Percentiles rank a stretch among this genome's conserved stretches.
phyloP scores from a whole-genome alignment of 2,797 vertebrate species.

The Dermochelys coriacea region DNA sequence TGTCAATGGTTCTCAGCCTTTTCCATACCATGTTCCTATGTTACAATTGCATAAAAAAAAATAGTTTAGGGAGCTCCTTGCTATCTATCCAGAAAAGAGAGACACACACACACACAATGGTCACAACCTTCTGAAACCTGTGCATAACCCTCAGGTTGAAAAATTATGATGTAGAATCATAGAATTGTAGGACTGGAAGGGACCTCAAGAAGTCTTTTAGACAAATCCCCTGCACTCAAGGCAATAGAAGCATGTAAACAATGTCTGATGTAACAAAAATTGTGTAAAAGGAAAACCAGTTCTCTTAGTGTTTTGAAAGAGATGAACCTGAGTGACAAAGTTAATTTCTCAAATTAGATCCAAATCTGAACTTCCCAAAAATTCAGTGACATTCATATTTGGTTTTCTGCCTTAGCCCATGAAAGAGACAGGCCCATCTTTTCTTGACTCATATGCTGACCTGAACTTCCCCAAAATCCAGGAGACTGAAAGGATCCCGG shows the following conservation, averaged over 20 bases:
- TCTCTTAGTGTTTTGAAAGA: not conserved
- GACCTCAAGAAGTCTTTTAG: not conserved
- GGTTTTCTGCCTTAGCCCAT: not conserved
- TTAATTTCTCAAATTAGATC: not conserved
- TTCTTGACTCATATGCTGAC: not conserved
- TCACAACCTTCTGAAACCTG: not conserved
- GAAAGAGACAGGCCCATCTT: not conserved
- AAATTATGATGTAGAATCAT: not conserved
- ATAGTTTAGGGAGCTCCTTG: not conserved
- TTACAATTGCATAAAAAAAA: accelerated
- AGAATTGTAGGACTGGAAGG: not conserved
- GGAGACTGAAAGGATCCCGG: not conserved
- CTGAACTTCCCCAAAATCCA: not conserved
- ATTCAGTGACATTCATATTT: not conserved
- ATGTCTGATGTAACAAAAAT: not conserved
- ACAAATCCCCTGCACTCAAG: not conserved
- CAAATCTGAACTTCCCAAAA: accelerated
- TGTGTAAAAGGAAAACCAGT: not conserved
- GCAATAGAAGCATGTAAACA: not conserved
- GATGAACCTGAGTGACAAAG: not conserved
- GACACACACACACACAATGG: not conserved
- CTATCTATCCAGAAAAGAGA: not conserved
- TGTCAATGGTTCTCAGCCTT: not conserved
- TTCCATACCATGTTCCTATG: not conserved
- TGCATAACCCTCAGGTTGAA: not conserved